phyloP scores from a whole-genome alignment of 2,113 vertebrate genomes.

The Eudyptes chrysolophus region DNA sequence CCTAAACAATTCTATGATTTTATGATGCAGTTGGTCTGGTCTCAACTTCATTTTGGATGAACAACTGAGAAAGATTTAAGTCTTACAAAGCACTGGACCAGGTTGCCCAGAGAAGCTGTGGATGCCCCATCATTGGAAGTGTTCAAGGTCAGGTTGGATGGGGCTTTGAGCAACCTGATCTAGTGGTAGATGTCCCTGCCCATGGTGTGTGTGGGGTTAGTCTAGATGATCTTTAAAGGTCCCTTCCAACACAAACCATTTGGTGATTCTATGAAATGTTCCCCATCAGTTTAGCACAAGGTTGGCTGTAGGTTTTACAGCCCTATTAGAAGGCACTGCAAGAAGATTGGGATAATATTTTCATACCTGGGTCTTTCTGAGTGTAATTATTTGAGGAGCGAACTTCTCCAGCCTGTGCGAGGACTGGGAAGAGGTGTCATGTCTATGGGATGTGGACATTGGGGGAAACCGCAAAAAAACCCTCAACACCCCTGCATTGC shows the following conservation, averaged over 20 bases:
- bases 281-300: not conserved
- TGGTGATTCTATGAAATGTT: not conserved
- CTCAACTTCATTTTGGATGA: not conserved
- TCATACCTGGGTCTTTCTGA: not conserved
- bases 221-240: not conserved
- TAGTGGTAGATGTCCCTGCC: too few species aligned
- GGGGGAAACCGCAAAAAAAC: not conserved
- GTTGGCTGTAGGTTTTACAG: not conserved
- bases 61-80: not conserved
- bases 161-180: not conserved
- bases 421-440: not conserved
- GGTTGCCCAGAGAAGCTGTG: not conserved
- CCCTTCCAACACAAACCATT: not conserved
- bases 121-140: not conserved
- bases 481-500: not conserved
- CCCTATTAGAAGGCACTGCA: not conserved
- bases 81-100: not conserved
- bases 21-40: not conserved
- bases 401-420: rapidly evolving
- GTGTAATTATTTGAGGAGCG: not conserved
- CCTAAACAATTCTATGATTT: too few species aligned
- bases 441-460: not conserved
- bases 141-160: not conserved
- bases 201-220: not conserved
- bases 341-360: not conserved